Evolutionary conservation across 2,888 invertebrate genomes (phyloP).

Genomic region (Masnerella sp.): DNA sequence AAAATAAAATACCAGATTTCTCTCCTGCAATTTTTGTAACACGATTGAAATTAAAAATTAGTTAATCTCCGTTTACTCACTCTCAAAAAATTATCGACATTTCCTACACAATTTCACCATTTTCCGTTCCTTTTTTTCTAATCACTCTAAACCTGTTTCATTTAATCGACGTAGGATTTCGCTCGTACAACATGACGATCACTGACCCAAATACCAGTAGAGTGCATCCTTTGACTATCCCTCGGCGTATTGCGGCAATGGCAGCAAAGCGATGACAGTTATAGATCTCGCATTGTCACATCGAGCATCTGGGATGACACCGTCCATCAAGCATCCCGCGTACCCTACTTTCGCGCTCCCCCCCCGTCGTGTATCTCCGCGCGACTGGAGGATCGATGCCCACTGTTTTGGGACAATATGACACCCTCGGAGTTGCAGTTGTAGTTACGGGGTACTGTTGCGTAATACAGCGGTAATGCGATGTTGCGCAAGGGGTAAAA

Average conservation of each 20-base stretch:
- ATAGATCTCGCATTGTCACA: conserved; percentile 72
- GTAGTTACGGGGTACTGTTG: conserved; percentile 66
- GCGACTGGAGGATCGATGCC: background rate
- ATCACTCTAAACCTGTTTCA: conserved; percentile 35
- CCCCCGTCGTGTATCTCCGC: conserved; percentile 12
- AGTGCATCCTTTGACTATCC: conserved; percentile 43
- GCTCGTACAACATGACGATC: conserved; percentile 40
- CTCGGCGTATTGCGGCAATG: conserved; percentile 27
- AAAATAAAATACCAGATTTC: too few species aligned
- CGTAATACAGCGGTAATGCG: conserved; percentile 71
- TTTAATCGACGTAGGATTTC: conserved; percentile 37
- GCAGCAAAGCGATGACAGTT: conserved; percentile 73
- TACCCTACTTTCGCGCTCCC: conserved; percentile 36
- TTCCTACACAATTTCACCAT: background rate
- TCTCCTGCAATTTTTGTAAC: too few species aligned
- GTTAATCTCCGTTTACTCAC: too few species aligned
- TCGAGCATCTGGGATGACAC: conserved; percentile 70
- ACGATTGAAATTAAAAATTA: too few species aligned
- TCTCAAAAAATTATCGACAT: too few species aligned
- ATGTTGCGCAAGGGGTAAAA: conserved; percentile 58
- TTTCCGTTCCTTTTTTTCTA: conserved; percentile 31
- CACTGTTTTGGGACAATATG: conserved; percentile 28
- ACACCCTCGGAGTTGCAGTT: conserved; percentile 24
- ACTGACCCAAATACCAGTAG: conserved; percentile 41
- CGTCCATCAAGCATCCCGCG: conserved; percentile 69